Evolutionary conservation across 2,888 invertebrate species (phyloP).

Genomic region (Lasioglossum malachurum): DNA sequence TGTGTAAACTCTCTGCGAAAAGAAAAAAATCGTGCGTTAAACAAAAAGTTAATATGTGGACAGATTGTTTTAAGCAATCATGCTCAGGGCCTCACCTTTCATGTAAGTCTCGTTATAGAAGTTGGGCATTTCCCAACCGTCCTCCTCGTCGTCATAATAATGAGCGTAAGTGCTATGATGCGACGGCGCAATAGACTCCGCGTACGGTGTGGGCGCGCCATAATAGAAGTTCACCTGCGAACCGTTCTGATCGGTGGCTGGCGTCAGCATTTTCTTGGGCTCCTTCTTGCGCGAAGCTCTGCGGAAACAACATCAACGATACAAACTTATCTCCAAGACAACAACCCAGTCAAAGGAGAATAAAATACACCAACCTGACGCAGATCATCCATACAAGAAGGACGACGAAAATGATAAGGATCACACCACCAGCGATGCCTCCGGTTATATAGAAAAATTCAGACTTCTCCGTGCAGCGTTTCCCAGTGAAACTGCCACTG

Average conservation of each 20-base stretch:
- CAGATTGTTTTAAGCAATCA: not conserved
- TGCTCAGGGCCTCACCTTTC: conserved; percentile 88
- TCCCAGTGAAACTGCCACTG: conserved; percentile 96
- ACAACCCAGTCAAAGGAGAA: too few relatives aligned
- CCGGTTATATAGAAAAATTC: conserved; percentile 98
- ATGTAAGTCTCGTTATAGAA: conserved; percentile 98
- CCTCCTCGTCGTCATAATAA: conserved; percentile 98
- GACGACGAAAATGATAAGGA: conserved; percentile 96
- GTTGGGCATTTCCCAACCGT: conserved; percentile 99
- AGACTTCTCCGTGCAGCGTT: conserved; percentile 95
- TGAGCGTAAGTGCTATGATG: conserved; percentile 98
- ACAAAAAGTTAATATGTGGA: not conserved
- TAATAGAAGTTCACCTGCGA: conserved; percentile 98
- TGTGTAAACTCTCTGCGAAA: conserved; percentile 90
- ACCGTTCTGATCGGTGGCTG: conserved; percentile 95
- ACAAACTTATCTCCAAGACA: too few relatives aligned
- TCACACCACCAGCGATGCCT: conserved; percentile 97
- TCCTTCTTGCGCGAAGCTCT: conserved; percentile 95
- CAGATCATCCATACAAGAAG: conserved; percentile 99
- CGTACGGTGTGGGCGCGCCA: conserved; percentile 97
- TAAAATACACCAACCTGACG: conserved; percentile 88
- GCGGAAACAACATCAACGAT: not conserved
- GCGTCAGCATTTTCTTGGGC: conserved; percentile 95
- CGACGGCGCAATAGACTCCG: conserved; percentile 97
- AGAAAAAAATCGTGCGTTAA: not conserved